Evolutionary conservation across 37 sponge, comb jelly and placozoan genomes (phyloP).

Genomic region (Ianthella basta): DNA sequence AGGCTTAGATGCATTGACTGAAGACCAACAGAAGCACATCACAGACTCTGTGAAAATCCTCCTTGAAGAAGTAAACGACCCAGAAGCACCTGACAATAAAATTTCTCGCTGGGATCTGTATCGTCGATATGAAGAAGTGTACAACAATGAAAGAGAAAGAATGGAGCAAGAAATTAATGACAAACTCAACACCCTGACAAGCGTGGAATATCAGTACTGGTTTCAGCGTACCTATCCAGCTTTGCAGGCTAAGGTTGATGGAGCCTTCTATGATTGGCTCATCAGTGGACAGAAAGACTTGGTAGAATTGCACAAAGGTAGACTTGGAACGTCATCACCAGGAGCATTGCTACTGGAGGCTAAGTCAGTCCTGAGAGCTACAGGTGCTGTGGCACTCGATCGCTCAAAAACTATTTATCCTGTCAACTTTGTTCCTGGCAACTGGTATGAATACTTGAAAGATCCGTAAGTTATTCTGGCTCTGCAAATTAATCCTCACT

Average conservation of each 20-base stretch:
- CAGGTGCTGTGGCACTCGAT: conserved; percentile 54
- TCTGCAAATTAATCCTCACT: neutral
- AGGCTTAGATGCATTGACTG: conserved; percentile 1
- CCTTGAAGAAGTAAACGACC: conserved; percentile 37
- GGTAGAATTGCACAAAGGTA: conserved; percentile 39
- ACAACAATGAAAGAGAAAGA: conserved; percentile 42
- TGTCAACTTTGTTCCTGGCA: conserved; percentile 53
- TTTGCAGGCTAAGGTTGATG: conserved; percentile 48
- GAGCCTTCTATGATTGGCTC: conserved; percentile 63
- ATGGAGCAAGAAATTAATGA: conserved; percentile 56
- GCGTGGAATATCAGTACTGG: conserved; percentile 57
- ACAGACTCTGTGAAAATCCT: conserved; percentile 26
- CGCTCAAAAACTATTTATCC: conserved; percentile 66
- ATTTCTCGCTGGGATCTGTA: conserved; percentile 43
- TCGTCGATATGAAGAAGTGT: conserved; percentile 34
- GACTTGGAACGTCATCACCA: conserved; percentile 35
- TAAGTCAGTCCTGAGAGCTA: conserved; percentile 43
- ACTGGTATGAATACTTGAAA: conserved; percentile 62
- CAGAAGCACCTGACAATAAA: conserved; percentile 21
- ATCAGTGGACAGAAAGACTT: conserved; percentile 61
- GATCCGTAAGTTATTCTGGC: conserved; percentile 23
- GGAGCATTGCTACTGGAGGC: conserved; percentile 45
- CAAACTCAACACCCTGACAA: neutral
- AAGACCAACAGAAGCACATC: neutral
- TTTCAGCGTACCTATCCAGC: conserved; percentile 58